A percentile compares a stretch with the other conserved stretches of the same genome.
Conservation (phyloP, 1,140 invertebrate species). For the Atta colombica region DNA sequence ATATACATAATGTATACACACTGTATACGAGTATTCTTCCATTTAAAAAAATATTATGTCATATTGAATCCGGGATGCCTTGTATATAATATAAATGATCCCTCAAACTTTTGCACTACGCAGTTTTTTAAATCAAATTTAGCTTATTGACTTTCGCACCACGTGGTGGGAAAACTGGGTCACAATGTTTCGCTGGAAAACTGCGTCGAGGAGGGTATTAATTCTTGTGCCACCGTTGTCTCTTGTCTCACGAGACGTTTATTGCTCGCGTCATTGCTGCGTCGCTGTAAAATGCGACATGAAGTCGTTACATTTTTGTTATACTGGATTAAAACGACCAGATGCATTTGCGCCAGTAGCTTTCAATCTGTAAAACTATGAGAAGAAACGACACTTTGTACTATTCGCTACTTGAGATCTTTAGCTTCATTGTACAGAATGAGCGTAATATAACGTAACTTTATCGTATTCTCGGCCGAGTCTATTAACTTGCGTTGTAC, state of each 20-base stretch:
- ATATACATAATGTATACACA: background rate
- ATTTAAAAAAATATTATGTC: background rate
- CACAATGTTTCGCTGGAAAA: background rate
- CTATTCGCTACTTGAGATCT: background rate
- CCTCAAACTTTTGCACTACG: background rate
- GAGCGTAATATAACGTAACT: background rate
- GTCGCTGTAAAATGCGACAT: constrained; percentile 9
- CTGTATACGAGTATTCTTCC: background rate
- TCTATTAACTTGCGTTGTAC: background rate
- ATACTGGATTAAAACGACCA: background rate
- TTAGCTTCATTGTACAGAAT: background rate
- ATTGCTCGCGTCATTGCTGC: background rate
- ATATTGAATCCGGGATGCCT: background rate
- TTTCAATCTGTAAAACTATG: constrained; percentile 3
- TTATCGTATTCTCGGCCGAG: background rate
- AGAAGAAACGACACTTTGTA: background rate
- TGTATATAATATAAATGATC: background rate
- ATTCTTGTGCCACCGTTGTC: background rate
- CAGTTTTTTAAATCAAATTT: background rate
- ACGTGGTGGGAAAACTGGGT: constrained; percentile 1
- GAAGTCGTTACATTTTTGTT: constrained; percentile 35
- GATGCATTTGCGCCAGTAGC: background rate
- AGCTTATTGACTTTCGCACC: constrained; percentile 18
- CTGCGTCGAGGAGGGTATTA: constrained; percentile 1
- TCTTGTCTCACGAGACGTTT: constrained; percentile 26